These are phyloP conservation scores for Tachina lurida DNA, from an alignment of 2,888 invertebrate species.

Conservation along the genomic window DNA sequence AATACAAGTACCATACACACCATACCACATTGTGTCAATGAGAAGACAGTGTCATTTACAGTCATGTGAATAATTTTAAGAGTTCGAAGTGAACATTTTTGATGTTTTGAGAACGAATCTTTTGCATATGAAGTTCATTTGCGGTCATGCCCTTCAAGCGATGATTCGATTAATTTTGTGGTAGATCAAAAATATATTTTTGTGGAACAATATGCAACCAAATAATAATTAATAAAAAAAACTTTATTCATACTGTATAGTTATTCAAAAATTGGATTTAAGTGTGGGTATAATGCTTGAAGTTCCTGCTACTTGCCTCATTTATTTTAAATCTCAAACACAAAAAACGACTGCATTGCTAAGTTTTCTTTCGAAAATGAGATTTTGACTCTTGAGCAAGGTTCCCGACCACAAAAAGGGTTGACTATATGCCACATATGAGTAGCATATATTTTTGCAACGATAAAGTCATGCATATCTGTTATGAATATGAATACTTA, in stretches of 20 bases:
- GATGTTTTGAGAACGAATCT: slow-evolving; percentile 36
- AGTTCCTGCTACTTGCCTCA: too few relatives aligned
- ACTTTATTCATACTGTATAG: background rate
- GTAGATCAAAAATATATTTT: background rate
- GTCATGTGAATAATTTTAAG: slow-evolving; percentile 35
- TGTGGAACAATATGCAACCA: background rate
- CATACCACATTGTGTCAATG: slow-evolving; percentile 37
- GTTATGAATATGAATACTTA: too few relatives aligned
- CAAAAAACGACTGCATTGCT: too few relatives aligned
- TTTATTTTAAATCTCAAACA: too few relatives aligned
- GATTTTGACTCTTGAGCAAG: too few relatives aligned
- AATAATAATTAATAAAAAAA: background rate
- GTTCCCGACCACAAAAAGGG: too few relatives aligned
- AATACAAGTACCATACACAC: slow-evolving; percentile 47
- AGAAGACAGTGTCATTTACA: slow-evolving; percentile 26
- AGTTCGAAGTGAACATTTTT: slow-evolving; percentile 9
- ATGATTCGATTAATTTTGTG: slow-evolving; percentile 8
- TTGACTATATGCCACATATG: too few relatives aligned
- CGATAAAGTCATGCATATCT: too few relatives aligned
- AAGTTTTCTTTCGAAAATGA: too few relatives aligned
- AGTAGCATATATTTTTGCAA: too few relatives aligned
- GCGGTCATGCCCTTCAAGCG: slow-evolving; percentile 44
- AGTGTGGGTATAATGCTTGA: too few relatives aligned
- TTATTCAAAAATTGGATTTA: background rate
- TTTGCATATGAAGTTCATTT: slow-evolving; percentile 46